Percentiles rank a stretch among this genome's conserved stretches.
Conservation (phyloP, 2,113 vertebrate genomes). For the Dolichotis patagonum region DNA sequence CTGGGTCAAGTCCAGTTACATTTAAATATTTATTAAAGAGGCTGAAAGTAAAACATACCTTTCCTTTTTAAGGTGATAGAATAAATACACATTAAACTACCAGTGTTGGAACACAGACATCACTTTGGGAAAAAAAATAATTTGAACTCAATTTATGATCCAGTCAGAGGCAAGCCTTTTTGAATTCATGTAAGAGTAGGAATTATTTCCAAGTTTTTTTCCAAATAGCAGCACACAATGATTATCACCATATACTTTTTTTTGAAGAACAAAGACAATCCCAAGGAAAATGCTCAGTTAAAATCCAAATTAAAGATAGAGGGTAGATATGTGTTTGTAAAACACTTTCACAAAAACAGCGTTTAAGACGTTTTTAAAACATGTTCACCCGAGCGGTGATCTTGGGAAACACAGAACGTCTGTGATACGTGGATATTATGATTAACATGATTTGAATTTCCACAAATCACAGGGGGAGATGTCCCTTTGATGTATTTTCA, state of each 20-base stretch:
- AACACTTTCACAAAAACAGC: not conserved
- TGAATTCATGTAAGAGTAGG: not conserved
- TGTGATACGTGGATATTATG: not conserved
- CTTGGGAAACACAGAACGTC: not conserved
- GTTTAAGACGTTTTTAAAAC: slow-evolving; percentile 1
- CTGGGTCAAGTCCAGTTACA: not conserved
- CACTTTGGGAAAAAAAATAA: not conserved
- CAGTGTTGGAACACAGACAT: not conserved
- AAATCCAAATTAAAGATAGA: not conserved
- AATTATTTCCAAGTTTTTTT: not conserved
- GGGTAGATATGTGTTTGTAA: not conserved
- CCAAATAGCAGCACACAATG: not conserved
- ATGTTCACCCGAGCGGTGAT: not conserved
- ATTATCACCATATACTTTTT: not conserved
- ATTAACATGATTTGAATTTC: slow-evolving; percentile 63
- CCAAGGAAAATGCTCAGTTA: not conserved
- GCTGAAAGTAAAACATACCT: not conserved
- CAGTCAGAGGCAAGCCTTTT: not conserved
- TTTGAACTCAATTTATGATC: not conserved
- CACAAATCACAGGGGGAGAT: slow-evolving; percentile 54
- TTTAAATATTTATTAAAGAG: not conserved
- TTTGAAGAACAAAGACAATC: not conserved
- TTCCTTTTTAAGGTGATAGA: not conserved
- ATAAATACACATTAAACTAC: not conserved
- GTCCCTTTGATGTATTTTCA: slow-evolving; percentile 69